Base-by-base conservation (phyloP, 2,797 vertebrate genomes). In the Pelodytes ibericus region DNA sequence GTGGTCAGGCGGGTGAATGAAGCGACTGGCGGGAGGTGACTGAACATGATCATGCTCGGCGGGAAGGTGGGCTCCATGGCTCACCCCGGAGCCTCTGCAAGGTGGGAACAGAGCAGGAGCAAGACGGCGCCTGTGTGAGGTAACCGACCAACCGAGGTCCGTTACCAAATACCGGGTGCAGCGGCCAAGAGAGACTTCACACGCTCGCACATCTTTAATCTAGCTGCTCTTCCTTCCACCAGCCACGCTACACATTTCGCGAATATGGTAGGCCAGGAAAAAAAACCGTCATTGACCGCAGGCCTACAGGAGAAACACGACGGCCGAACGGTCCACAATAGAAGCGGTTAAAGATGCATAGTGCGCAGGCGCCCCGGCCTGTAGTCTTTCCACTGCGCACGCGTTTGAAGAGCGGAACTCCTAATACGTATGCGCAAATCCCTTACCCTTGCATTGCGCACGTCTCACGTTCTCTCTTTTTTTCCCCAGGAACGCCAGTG, bases 21-120 rank as follows among this genome's bases (percentile, higher is more conserved):
- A 92, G 96, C 95, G 89, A 99, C 96, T 26, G 97, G 97, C 58
- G 97, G 97, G 76, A 99, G 93, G 90, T 98, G 97, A 89, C 95
- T 98, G 90, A 99, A 98, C 96, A 98, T 96, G 76, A 97, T 94
- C 96, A 97, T 96, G 84, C 96, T 89, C 79, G 94, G 94, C 81
- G 96, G 90, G 79, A 97, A 98, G 81, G 93, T 90, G 83, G 96
- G 94, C 89, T 98, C 97, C 96, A 98, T 99, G 84, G 93, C 93
- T 79, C 94, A 93, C 81, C 93, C 62, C 70, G 71, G 75, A 76
- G 71, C 69, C 76, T 69, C 81, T 29, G 51, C 62, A n/a, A 79
- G 73, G 72, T 51, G 68, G 49, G 60, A 22, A 30, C 39, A 29
- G 30, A 20, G 16, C 31, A 64, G 30, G 10, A 25, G 15, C 3